Evolutionary conservation across 1,140 invertebrate species (phyloP), one percentile per base, ranked within the genome.

Genomic region (Ctenoplectra terminalis): DNA sequence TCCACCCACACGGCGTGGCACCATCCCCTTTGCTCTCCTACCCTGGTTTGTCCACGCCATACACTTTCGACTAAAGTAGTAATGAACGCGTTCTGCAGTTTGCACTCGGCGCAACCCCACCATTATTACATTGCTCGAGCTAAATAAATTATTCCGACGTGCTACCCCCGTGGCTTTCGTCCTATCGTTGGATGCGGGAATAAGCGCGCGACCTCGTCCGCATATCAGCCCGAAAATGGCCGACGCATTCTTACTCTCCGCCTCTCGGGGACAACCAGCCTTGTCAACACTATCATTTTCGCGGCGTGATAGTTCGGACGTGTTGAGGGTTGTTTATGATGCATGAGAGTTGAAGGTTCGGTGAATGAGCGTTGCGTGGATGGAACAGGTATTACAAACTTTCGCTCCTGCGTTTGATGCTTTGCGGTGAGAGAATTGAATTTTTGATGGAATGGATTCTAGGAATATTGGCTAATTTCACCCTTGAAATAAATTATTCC

Each of bases 101-200:
- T 89, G 85, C 87, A 90, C 79, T 81, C 87, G 84, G 82, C 75
- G 71, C 82, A 54, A 78, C 74, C 73, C 78, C 76, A 82, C 87
- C 87, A 91, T 92, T 90, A 91, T 91, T 92, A 87, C 91, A 91
- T 89, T 90, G 89, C 90, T 87, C 87, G 77, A 70, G 80, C 86
- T 91, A 91, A 92, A 92, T 91, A 91, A 92, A 92, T 92, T 91
- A 91, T 91, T 90, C 87, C 72, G 86, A 82, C 82, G 78, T 77
- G 87, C 82, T 82, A 81, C 86, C 77, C 73, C 58, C 78, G 69
- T 85, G 80, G 81, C 84, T 83, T 84, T 79, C 76, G 76, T 71
- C 79, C 77, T 73, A 83, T 83, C 84, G 63, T 80, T 85, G 61
- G 77, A 78, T 37, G 23, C 56, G 74, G 34, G 81, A 48, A 70